Percentiles rank a stretch among this genome's conserved stretches.
phyloP scores from a whole-genome alignment of 1,140 invertebrate species.

The Apis dorsata region DNA sequence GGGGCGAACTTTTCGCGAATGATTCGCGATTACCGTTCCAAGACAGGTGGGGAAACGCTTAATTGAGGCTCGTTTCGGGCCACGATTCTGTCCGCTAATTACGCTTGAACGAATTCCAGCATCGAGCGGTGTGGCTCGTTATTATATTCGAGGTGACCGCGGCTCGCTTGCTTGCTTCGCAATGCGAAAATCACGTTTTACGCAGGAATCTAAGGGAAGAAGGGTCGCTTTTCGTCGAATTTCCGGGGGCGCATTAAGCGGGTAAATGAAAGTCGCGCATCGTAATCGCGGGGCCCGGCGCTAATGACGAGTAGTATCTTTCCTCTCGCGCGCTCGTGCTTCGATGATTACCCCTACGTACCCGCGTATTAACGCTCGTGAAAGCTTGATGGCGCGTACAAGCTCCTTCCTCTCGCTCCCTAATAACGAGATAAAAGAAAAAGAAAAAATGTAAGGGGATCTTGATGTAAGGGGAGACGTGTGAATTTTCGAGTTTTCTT shows the following conservation, averaged over 20 bases:
- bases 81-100: slow-evolving; percentile 44
- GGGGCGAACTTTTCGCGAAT: slow-evolving; percentile 53
- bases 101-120: slow-evolving; percentile 49
- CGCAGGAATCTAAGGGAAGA: slow-evolving; percentile 51
- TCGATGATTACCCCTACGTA: not conserved
- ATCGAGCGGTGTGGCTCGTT: slow-evolving; percentile 12
- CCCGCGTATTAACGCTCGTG: not conserved
- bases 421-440: not conserved
- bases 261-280: slow-evolving; percentile 15
- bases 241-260: not conserved
- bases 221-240: slow-evolving; percentile 6
- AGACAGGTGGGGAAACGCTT: slow-evolving; percentile 29
- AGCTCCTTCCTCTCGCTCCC: too few relatives aligned
- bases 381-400: not conserved
- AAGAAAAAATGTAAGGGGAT: not conserved
- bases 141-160: slow-evolving; percentile 17
- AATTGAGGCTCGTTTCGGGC: slow-evolving; percentile 55
- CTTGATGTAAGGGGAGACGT: too few relatives aligned
- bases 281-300: slow-evolving; percentile 8
- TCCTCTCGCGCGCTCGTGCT: not conserved
- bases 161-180: slow-evolving; percentile 10
- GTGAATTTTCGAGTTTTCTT: too few relatives aligned
- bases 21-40: slow-evolving; percentile 56
- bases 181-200: slow-evolving; percentile 22
- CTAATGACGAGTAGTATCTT: not conserved